phyloP scores from a whole-genome alignment of 2,113 vertebrate species.

The Siniperca chuatsi region DNA sequence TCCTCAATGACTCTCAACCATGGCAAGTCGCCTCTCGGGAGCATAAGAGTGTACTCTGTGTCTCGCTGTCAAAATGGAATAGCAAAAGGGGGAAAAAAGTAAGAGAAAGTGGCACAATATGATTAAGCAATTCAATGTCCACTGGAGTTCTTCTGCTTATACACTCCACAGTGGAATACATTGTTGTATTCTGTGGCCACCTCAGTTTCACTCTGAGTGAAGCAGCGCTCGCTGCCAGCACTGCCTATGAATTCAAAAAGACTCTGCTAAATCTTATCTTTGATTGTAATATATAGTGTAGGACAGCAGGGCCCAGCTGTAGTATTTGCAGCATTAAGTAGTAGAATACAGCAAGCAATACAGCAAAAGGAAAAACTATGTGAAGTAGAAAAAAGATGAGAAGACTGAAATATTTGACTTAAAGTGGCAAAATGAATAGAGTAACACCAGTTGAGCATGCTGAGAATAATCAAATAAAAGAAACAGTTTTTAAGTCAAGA shows the following conservation, averaged over 20 bases:
- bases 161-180: neutral
- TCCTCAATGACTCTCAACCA: conserved; percentile 54
- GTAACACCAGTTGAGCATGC: neutral
- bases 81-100: neutral
- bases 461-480: neutral
- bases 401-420: neutral
- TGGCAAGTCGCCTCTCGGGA: conserved; percentile 41
- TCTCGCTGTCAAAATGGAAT: conserved; percentile 44
- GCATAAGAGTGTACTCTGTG: conserved; percentile 38
- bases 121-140: conserved; percentile 56
- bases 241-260: conserved; percentile 36
- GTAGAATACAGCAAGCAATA: neutral
- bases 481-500: neutral
- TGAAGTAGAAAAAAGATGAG: neutral
- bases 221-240: conserved; percentile 2
- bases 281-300: conserved; percentile 11
- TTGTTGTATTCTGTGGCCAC: conserved; percentile 20
- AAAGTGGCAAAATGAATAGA: neutral
- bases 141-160: conserved; percentile 19
- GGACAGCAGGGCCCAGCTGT: neutral
- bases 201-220: conserved; percentile 29
- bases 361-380: neutral
- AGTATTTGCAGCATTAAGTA: neutral
- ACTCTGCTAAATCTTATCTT: conserved; percentile 33
- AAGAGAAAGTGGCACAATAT: conserved; percentile 31